These are phyloP conservation scores for Sebastes schlegelii DNA, from an alignment of 2,113 vertebrate genomes.

Conservation along the genomic window DNA sequence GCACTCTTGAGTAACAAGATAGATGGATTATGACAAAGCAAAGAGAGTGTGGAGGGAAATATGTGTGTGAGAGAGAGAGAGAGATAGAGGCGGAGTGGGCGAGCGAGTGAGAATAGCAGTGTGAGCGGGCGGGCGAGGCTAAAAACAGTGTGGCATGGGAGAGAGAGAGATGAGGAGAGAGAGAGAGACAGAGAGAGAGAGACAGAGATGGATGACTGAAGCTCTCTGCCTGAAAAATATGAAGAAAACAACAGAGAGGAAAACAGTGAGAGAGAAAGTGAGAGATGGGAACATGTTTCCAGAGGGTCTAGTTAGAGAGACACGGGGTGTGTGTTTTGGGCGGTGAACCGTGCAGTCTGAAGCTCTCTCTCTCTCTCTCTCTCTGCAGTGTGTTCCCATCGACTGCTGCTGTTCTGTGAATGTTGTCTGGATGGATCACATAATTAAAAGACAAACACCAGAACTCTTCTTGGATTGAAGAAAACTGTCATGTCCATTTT, in stretches of 20 bases:
- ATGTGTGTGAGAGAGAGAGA: neutral
- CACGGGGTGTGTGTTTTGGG: neutral
- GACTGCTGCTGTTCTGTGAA: too few relatives aligned
- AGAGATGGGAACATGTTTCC: conserved; percentile 22
- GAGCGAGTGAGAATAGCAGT: conserved; percentile 1
- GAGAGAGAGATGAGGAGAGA: neutral
- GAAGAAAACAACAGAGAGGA: conserved; percentile 52
- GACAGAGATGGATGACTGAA: conserved; percentile 55
- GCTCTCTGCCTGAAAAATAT: conserved; percentile 28
- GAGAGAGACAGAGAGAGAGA: neutral
- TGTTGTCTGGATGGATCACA: too few relatives aligned
- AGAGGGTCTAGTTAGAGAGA: conserved; percentile 20
- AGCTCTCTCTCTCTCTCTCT: too few relatives aligned
- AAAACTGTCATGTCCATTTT: too few relatives aligned
- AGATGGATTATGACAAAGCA: conserved; percentile 52
- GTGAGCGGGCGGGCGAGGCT: too few relatives aligned
- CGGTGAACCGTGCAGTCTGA: neutral
- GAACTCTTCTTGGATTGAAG: too few relatives aligned
- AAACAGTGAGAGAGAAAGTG: conserved; percentile 4
- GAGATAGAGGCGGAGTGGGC: conserved; percentile 25
- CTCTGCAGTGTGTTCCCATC: too few relatives aligned
- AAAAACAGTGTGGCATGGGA: too few relatives aligned
- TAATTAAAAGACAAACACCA: too few relatives aligned
- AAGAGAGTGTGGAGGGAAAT: neutral
- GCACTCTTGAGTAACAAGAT: conserved; percentile 4